phyloP scores from a whole-genome alignment of 92 coral and sea anemone species.

The Porites lobata region DNA sequence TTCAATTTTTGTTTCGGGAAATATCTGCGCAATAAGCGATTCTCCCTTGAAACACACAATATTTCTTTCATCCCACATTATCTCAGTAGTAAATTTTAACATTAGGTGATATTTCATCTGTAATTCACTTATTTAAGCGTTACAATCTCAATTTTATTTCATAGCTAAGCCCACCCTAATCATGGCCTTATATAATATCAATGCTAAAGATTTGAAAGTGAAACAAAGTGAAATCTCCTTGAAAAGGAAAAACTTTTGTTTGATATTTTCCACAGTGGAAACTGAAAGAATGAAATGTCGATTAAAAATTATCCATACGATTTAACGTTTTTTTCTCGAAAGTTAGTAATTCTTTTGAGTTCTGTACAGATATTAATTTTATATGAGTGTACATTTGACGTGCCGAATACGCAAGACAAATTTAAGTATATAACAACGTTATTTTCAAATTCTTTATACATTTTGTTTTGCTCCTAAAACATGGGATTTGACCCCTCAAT shows the following conservation, averaged over 20 bases:
- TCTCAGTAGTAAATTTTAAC: neutral
- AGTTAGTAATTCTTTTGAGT: neutral
- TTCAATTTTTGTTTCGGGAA: neutral
- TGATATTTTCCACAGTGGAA: conserved; percentile 9
- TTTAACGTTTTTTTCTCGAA: conserved; percentile 7
- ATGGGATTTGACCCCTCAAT: conserved; percentile 5
- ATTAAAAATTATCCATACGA: conserved; percentile 8
- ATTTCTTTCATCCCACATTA: neutral
- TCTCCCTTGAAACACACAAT: neutral
- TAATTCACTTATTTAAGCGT: conserved; percentile 27
- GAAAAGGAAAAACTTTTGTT: neutral
- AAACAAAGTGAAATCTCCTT: conserved; percentile 2
- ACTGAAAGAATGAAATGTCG: neutral
- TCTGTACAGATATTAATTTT: conserved; percentile 54
- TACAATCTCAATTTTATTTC: conserved; percentile 11
- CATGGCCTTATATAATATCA: neutral
- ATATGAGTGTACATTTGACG: conserved; percentile 30
- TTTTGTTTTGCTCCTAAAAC: conserved; percentile 15
- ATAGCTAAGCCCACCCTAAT: neutral
- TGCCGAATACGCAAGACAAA: conserved; percentile 19
- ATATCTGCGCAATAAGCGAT: neutral
- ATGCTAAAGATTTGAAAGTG: neutral
- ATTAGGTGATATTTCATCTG: neutral
- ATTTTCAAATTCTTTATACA: conserved; percentile 34
- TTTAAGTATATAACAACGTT: conserved; percentile 22